Percentiles rank a stretch among this genome's conserved stretches.
Evolutionary conservation across 2,888 invertebrate species (phyloP).

Genomic region (Cancer borealis): DNA sequence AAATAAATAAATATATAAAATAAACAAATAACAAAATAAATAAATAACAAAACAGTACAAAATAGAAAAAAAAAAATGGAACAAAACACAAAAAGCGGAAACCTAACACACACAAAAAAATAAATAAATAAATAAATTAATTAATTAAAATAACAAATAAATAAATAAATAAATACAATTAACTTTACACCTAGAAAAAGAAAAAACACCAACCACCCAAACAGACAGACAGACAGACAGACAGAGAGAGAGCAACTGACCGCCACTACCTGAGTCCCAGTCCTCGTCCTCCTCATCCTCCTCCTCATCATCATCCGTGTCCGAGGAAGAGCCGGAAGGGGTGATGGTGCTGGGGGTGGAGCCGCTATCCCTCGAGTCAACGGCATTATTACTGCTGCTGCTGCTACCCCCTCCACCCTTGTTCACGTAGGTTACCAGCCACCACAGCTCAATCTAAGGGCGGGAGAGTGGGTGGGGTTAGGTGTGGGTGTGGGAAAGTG

Average conservation of each 20-base stretch:
- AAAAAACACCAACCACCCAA: background rate
- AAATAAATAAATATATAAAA: background rate
- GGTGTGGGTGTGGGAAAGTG: background rate
- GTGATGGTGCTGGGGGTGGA: conserved; percentile 75
- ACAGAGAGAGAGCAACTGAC: background rate
- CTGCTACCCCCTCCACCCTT: conserved; percentile 61
- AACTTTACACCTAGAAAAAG: background rate
- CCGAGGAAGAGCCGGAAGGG: conserved; percentile 71
- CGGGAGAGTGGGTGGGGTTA: background rate
- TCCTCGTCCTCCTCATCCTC: conserved; percentile 74
- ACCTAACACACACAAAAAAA: background rate
- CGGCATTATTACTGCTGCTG: conserved; percentile 59
- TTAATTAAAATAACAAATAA: background rate
- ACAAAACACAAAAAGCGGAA: background rate
- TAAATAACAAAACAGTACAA: background rate
- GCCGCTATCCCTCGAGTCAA: conserved; percentile 58
- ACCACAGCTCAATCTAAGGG: conserved; percentile 72
- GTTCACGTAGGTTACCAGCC: conserved; percentile 70
- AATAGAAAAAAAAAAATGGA: background rate
- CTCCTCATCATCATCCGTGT: conserved; percentile 70
- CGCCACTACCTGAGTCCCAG: conserved; percentile 76
- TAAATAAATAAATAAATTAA: background rate
- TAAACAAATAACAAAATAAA: background rate
- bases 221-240: conserved; percentile 37
- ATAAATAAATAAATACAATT: background rate